phyloP scores from a whole-genome alignment of 2,113 vertebrate species.

The Thamnaconus septentrionalis region DNA sequence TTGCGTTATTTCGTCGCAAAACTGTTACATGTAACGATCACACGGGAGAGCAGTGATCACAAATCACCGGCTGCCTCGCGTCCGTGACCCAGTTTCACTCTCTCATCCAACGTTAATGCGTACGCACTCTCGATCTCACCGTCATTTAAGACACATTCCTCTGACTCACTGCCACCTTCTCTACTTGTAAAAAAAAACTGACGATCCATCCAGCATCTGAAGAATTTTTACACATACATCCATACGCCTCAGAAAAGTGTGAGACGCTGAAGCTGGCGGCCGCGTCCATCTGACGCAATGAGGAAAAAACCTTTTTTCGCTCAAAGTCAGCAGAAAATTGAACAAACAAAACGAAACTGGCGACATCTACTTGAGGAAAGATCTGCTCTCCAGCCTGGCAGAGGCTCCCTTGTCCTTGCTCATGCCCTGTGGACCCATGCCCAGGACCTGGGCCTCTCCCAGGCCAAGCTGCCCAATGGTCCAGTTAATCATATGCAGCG shows the following conservation, averaged over 20 bases:
- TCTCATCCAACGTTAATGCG: too few species aligned
- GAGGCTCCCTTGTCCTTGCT: slow-evolving; percentile 68
- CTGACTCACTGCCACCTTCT: too few species aligned
- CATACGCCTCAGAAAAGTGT: slow-evolving; percentile 45
- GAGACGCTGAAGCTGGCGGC: slow-evolving; percentile 61
- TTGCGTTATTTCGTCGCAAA: too few species aligned
- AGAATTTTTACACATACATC: background rate
- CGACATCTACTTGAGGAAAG: slow-evolving; percentile 30
- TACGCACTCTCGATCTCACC: too few species aligned
- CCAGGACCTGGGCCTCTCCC: slow-evolving; percentile 63
- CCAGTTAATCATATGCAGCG: slow-evolving; percentile 80
- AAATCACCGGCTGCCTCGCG: too few species aligned
- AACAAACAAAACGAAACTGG: slow-evolving; percentile 11
- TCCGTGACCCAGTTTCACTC: too few species aligned
- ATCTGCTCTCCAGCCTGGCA: slow-evolving; percentile 57
- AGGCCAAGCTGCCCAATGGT: slow-evolving; percentile 78
- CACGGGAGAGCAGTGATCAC: background rate
- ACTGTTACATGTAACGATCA: too few species aligned
- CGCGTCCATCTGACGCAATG: slow-evolving; percentile 45
- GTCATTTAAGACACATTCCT: too few species aligned
- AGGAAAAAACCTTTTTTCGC: slow-evolving; percentile 37
- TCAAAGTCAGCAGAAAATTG: slow-evolving; percentile 60
- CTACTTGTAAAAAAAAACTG: too few species aligned
- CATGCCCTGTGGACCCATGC: slow-evolving; percentile 70
- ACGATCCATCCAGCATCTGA: too few species aligned